phyloP scores from a whole-genome alignment of 2,888 invertebrate species.

The Cyrtodaria siliqua region DNA sequence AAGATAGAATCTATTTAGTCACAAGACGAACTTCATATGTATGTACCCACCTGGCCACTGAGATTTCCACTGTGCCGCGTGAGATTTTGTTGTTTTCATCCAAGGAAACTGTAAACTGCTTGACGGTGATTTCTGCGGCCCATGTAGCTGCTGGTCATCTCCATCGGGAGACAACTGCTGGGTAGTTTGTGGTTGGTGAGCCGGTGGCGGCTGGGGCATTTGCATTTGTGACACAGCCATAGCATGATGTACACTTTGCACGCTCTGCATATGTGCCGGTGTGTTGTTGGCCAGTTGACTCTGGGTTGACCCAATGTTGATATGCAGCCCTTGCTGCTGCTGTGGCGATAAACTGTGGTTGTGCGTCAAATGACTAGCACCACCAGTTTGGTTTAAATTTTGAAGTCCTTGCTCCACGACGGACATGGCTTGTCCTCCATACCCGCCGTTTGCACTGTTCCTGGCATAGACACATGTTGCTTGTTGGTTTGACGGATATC shows the following conservation, averaged over 20 bases:
- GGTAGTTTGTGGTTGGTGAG: constrained; percentile 64
- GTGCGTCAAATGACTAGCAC: constrained; percentile 52
- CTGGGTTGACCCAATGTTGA: constrained; percentile 31
- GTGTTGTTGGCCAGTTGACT: constrained; percentile 66
- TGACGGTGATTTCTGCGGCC: constrained; percentile 60
- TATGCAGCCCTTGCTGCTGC: constrained; percentile 34
- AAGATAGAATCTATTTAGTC: too few species aligned
- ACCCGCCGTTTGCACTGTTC: constrained; percentile 61
- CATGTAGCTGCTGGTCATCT: constrained; percentile 49
- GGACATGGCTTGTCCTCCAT: constrained; percentile 80
- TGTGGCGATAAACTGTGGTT: constrained; percentile 48
- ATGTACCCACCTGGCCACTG: constrained; percentile 83
- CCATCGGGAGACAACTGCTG: constrained; percentile 52
- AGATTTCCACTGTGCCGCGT: constrained; percentile 85
- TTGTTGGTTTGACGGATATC: constrained; percentile 59
- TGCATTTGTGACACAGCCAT: constrained; percentile 52
- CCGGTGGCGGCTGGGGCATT: constrained; percentile 72
- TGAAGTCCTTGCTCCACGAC: constrained; percentile 78
- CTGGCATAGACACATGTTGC: constrained; percentile 76
- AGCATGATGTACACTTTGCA: constrained; percentile 60
- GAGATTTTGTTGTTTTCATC: constrained; percentile 85
- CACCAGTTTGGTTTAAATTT: not conserved
- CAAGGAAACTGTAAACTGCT: constrained; percentile 82
- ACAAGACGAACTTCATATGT: too few species aligned
- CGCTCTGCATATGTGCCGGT: constrained; percentile 75